Evolutionary conservation across 2,113 vertebrate genomes (phyloP), one percentile per base, ranked within the genome.

Genomic region (Tyto alba): DNA sequence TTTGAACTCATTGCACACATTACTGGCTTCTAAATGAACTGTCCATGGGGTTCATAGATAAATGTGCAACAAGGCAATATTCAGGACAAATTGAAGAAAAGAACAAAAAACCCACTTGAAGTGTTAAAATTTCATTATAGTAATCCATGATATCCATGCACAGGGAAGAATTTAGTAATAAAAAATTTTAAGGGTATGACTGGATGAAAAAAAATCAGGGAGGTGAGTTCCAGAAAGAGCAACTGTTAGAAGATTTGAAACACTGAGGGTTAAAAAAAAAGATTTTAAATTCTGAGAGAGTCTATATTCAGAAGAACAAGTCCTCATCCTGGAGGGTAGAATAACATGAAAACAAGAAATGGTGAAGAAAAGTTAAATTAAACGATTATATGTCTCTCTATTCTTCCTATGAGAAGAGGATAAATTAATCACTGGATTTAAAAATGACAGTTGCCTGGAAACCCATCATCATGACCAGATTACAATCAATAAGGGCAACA

Each of bases 11-110:
- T 7, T 10, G 14, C 38, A 69, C 59, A 52, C n/a, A 20, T 86
- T 91, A 80, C n/a, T 74, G 55, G n/a, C 48, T 95, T 75, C 48
- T 92, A 89, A 95, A 96, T 92, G n/a, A n/a, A n/a, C n/a, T 79
- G 89, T 48, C 92, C 68, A n/a, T 41, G n/a, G 92, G 67, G 36
- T 87, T 56, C 47, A 38, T 7, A 56, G 85, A 75, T 80, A 89
- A 56, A 38, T 68, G 53, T 79, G 57, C 40, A 59, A 67, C 53
- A 95, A 82, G 78, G 23, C 53, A 94, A n/a, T 90, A 34, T 78
- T 64, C n/a, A 50, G 64, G 74, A 81, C 16, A 90, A 93, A 95
- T 89, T 82, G 62, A 92, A 77, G 55, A 74, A 93, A 92, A 64
- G 38, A 78, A 15, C 23, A 81, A 89, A 94, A 91, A 87, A 13